These are phyloP conservation scores for Pentamera pediparva DNA, from an alignment of 53 echinoderm and acorn worm genomes.

Conservation along the genomic window DNA sequence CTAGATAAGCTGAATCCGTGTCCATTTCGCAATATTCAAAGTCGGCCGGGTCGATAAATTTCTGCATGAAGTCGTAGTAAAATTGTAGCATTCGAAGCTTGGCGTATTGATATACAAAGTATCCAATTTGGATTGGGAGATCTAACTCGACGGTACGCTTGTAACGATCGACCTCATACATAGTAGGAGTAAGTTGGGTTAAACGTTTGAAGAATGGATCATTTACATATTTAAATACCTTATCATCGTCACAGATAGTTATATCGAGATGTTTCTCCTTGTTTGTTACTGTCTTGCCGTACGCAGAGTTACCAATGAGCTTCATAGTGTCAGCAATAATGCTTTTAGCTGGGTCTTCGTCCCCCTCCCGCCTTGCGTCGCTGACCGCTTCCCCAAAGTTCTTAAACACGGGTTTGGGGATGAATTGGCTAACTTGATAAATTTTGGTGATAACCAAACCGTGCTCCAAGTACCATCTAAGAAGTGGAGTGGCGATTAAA, in stretches of 20 bases:
- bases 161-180: slow-evolving; percentile 22
- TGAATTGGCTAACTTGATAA: slow-evolving; percentile 4
- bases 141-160: not conserved
- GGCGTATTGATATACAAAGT: slow-evolving; percentile 19
- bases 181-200: not conserved
- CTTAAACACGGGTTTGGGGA: not conserved
- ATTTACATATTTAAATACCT: not conserved
- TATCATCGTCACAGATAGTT: not conserved
- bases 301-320: slow-evolving; percentile 50
- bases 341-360: slow-evolving; percentile 16
- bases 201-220: slow-evolving; percentile 13
- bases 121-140: slow-evolving; percentile 34
- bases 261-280: not conserved
- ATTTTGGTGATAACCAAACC: slow-evolving; percentile 25
- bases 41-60: slow-evolving; percentile 37
- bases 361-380: slow-evolving; percentile 40
- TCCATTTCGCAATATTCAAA: slow-evolving; percentile 59
- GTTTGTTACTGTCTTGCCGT: slow-evolving; percentile 45
- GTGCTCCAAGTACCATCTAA: slow-evolving; percentile 36
- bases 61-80: slow-evolving; percentile 49
- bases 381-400: slow-evolving; percentile 39
- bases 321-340: slow-evolving; percentile 60
- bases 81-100: slow-evolving; percentile 48
- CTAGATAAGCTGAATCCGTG: slow-evolving; percentile 55
- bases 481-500: slow-evolving; percentile 17